Percentiles rank a stretch among this genome's conserved stretches.
Conservation (phyloP, 2,113 vertebrate species). For the Mustelus asterias region DNA sequence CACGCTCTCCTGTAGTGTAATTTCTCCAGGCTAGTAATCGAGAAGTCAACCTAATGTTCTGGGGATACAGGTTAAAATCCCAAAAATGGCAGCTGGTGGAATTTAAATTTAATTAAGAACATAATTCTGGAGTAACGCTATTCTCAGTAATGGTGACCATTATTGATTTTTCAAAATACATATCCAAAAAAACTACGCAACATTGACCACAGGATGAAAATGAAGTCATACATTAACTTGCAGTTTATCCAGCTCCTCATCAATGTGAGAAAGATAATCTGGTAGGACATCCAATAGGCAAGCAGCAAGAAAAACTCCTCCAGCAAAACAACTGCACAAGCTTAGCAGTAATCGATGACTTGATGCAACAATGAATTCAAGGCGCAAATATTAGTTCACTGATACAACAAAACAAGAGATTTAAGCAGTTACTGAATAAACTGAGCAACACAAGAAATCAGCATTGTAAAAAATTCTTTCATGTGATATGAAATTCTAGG, state of each 20-base stretch:
- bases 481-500: too few species aligned
- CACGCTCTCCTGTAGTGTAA: too few species aligned
- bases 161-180: too few species aligned
- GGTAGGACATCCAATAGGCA: conserved; percentile 76
- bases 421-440: not conserved
- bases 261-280: conserved; percentile 67
- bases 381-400: not conserved
- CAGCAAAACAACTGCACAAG: conserved; percentile 70
- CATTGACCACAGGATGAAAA: not conserved
- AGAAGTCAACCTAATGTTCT: too few species aligned
- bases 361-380: conserved; percentile 46
- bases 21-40: too few species aligned
- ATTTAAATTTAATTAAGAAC: too few species aligned
- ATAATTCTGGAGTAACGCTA: too few species aligned
- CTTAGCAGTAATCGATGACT: conserved; percentile 53
- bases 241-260: conserved; percentile 46
- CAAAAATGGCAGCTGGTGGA: too few species aligned
- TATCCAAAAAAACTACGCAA: not conserved
- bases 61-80: too few species aligned
- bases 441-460: not conserved
- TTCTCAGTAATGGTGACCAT: too few species aligned
- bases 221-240: conserved; percentile 48
- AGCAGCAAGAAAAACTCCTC: conserved; percentile 68
- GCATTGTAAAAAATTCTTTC: not conserved
- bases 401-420: not conserved